Percentiles rank a stretch among this genome's conserved stretches.
These are phyloP conservation scores for Sialia sialis DNA, from an alignment of 2,113 vertebrate genomes.

Conservation along the genomic window DNA sequence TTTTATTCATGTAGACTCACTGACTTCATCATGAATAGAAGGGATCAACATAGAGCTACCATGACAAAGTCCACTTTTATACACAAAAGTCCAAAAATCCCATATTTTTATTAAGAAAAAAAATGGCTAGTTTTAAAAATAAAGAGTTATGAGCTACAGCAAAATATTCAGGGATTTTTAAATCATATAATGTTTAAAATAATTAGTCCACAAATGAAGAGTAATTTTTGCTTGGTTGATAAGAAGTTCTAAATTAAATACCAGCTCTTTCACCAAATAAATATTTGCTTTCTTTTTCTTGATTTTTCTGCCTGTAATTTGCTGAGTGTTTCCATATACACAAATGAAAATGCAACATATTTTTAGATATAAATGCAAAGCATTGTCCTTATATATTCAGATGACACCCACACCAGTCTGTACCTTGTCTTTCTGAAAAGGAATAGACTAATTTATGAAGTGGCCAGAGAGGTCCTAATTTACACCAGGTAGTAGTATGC, in stretches of 20 bases:
- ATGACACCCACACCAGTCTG: not conserved
- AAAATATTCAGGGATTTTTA: not conserved
- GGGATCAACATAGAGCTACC: not conserved
- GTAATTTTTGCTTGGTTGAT: not conserved
- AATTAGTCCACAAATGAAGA: not conserved
- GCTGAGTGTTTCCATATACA: not conserved
- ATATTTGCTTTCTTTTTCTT: not conserved
- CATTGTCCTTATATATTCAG: not conserved
- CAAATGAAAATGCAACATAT: not conserved
- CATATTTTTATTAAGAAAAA: not conserved
- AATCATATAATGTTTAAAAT: not conserved
- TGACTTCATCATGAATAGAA: not conserved
- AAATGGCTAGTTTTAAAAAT: fast-evolving
- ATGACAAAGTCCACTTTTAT: not conserved
- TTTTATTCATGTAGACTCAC: not conserved
- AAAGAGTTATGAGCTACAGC: not conserved
- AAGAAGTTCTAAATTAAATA: not conserved
- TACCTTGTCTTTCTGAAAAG: not conserved
- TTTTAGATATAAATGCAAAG: not conserved
- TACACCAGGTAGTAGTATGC: not conserved
- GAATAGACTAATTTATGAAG: not conserved
- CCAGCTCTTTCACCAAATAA: not conserved
- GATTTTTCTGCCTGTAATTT: not conserved
- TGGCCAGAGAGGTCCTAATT: not conserved
- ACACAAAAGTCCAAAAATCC: not conserved